These are phyloP conservation scores for Coecobrya sp. DNA, from an alignment of 2,888 invertebrate genomes.

Conservation along the genomic window DNA sequence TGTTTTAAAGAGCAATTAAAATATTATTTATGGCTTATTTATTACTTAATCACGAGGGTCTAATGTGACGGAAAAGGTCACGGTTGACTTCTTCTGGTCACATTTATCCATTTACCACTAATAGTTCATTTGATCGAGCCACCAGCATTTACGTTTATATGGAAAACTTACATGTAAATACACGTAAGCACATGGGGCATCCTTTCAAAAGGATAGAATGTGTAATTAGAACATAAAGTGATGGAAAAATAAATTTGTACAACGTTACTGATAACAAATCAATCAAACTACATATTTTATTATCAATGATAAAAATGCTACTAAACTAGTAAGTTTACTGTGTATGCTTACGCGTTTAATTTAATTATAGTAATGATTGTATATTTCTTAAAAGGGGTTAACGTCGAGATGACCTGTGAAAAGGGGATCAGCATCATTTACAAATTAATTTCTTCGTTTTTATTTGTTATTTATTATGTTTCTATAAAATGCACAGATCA, in stretches of 20 bases:
- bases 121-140: constrained; percentile 29
- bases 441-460: constrained; percentile 33
- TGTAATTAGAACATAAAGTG: constrained; percentile 75
- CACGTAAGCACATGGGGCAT: background rate
- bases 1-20: constrained; percentile 77
- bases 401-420: constrained; percentile 68
- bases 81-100: constrained; percentile 83
- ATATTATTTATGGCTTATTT: constrained; percentile 65
- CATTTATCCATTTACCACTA: constrained; percentile 59
- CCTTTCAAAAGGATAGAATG: constrained; percentile 13
- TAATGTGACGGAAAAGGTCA: constrained; percentile 85
- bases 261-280: constrained; percentile 46
- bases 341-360: background rate
- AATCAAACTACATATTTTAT: constrained; percentile 45
- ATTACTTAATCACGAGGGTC: constrained; percentile 70
- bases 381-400: constrained; percentile 75
- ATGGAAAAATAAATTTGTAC: constrained; percentile 47
- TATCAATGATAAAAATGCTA: background rate
- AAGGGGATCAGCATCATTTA: constrained; percentile 54
- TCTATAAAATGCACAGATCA: constrained; percentile 11
- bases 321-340: background rate
- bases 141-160: background rate
- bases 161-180: background rate
- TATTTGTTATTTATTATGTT: constrained; percentile 34
- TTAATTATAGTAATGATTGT: constrained; percentile 34